Evolutionary conservation across 2,888 invertebrate species (phyloP).

Genomic region (Arge pagana): DNA sequence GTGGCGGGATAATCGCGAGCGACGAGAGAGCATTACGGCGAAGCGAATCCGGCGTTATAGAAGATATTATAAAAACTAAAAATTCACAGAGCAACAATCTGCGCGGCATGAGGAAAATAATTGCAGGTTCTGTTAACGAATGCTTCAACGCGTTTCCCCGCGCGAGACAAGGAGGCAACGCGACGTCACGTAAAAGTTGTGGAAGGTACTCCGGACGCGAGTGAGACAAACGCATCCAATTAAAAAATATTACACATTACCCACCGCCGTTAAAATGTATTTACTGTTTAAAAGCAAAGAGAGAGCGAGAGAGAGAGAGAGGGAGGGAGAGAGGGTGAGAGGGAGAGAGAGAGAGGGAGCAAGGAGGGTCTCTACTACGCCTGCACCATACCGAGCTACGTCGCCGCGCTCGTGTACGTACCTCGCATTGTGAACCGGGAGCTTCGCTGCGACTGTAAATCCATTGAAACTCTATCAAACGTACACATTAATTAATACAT

Average conservation of each 20-base stretch:
- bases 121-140: slow-evolving; percentile 53
- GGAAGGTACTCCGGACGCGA: slow-evolving; percentile 27
- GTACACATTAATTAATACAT: slow-evolving; percentile 18
- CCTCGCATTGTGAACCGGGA: slow-evolving; percentile 14
- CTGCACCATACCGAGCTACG: too few relatives aligned
- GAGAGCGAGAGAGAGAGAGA: slow-evolving; percentile 29
- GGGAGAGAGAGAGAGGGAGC: too few relatives aligned
- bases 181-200: slow-evolving; percentile 23
- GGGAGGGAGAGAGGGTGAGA: too few relatives aligned
- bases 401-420: not conserved
- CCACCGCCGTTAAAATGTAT: slow-evolving; percentile 53
- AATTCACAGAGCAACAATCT: slow-evolving; percentile 53
- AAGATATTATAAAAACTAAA: slow-evolving; percentile 27
- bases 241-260: slow-evolving; percentile 58
- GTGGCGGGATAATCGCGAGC: not conserved
- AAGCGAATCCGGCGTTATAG: slow-evolving; percentile 15
- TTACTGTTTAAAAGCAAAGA: slow-evolving; percentile 52
- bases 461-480: slow-evolving; percentile 10
- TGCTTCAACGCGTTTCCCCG: slow-evolving; percentile 38
- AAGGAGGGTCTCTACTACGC: too few relatives aligned
- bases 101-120: slow-evolving; percentile 55
- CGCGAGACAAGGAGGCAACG: slow-evolving; percentile 14
- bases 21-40: slow-evolving; percentile 23
- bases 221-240: slow-evolving; percentile 53
- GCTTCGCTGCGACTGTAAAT: slow-evolving; percentile 6